Evolutionary conservation across 2,888 invertebrate genomes (phyloP).

Genomic region (Philereme transversata): DNA sequence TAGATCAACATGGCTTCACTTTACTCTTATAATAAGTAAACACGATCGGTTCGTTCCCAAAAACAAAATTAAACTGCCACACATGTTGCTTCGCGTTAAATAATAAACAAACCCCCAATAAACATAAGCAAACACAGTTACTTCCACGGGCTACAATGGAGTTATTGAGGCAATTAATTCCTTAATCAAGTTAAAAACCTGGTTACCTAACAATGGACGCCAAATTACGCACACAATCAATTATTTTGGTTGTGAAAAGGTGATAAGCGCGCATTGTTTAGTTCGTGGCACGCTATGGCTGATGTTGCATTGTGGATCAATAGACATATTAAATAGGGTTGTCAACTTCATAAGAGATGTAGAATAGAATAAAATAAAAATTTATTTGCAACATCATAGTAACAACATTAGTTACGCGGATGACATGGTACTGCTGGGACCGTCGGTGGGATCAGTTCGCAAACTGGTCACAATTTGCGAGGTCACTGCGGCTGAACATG

Average conservation of each 20-base stretch:
- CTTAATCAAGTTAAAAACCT: constrained; percentile 63
- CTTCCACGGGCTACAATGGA: constrained; percentile 53
- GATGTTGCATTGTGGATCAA: neutral
- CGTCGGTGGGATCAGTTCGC: too few species aligned
- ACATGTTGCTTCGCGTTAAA: constrained; percentile 4
- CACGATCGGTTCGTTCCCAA: too few species aligned
- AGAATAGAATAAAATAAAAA: too few species aligned
- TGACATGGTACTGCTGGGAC: too few species aligned
- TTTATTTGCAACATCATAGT: too few species aligned
- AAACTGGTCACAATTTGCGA: too few species aligned
- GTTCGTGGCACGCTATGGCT: neutral
- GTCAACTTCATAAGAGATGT: too few species aligned
- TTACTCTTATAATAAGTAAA: too few species aligned
- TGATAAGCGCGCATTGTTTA: constrained; percentile 27
- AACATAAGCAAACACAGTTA: constrained; percentile 46
- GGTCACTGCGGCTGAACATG: too few species aligned
- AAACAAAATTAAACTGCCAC: neutral
- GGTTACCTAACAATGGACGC: constrained; percentile 55
- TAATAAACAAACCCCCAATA: constrained; percentile 20
- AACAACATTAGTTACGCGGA: too few species aligned
- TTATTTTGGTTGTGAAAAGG: constrained; percentile 44
- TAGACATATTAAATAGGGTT: neutral
- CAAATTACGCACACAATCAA: constrained; percentile 45
- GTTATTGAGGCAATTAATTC: constrained; percentile 60
- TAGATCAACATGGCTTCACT: too few species aligned